Evolutionary conservation across 2,113 vertebrate genomes (phyloP).

Genomic region (human (Homo sapiens)): DNA sequence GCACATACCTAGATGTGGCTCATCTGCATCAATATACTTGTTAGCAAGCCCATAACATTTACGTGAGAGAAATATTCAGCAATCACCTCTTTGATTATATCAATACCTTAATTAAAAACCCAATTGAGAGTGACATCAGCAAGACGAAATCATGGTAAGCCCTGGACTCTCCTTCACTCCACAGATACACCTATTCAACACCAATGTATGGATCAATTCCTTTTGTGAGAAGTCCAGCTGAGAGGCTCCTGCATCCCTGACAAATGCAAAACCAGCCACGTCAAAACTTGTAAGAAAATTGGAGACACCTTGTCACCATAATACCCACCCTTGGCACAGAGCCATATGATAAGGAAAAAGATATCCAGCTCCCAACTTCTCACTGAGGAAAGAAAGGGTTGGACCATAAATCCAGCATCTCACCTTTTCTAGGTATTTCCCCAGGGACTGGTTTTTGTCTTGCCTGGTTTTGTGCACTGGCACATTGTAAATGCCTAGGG

Average conservation of each 20-base stretch:
- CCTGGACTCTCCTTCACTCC: background rate
- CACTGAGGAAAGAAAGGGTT: background rate
- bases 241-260: background rate
- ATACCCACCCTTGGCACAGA: background rate
- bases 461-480: background rate
- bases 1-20: background rate
- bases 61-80: background rate
- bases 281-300: background rate
- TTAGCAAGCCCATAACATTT: background rate
- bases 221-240: background rate
- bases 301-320: background rate
- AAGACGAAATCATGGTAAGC: background rate
- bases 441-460: background rate
- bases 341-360: background rate
- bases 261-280: background rate
- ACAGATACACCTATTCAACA: background rate
- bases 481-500: background rate
- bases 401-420: background rate
- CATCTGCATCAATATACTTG: background rate
- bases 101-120: background rate
- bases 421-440: background rate
- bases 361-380: background rate
- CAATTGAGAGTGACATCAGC: background rate
- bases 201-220: background rate
- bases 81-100: background rate